Conservation (phyloP, 2,888 invertebrate genomes). For the Platypus cylindrus region DNA sequence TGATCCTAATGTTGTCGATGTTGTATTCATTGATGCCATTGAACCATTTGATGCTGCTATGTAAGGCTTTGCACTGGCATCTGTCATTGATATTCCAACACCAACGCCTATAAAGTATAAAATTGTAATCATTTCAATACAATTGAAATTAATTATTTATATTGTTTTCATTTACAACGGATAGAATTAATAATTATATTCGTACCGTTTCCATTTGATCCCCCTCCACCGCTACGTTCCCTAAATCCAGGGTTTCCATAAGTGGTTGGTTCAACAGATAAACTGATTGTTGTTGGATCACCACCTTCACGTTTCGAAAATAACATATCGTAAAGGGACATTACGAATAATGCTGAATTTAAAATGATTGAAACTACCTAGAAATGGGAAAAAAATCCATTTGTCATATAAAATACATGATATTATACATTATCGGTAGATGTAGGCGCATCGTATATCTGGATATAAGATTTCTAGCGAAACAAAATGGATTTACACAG, state of each 20-base stretch:
- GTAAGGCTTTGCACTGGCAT: constrained; percentile 77
- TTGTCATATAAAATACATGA: background rate
- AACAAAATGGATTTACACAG: too few species aligned
- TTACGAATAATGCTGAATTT: constrained; percentile 61
- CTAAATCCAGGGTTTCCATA: constrained; percentile 80
- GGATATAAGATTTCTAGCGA: background rate
- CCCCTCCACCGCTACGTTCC: too few species aligned
- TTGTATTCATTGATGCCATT: constrained; percentile 61
- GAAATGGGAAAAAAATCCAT: constrained; percentile 25
- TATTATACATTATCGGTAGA: background rate
- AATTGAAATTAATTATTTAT: background rate
- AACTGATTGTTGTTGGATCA: constrained; percentile 57
- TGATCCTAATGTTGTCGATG: constrained; percentile 51
- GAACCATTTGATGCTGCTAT: constrained; percentile 44
- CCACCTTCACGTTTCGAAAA: constrained; percentile 64
- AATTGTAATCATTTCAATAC: background rate
- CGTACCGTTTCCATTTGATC: constrained; percentile 40
- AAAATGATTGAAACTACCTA: constrained; percentile 69
- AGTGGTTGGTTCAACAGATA: constrained; percentile 52
- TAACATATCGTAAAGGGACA: constrained; percentile 68
- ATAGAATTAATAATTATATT: background rate
- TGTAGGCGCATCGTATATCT: background rate
- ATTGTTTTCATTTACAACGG: background rate
- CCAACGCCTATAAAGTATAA: constrained; percentile 14
- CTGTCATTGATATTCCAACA: constrained; percentile 64